Base-by-base conservation (phyloP, 1,140 invertebrate species). In the Meloidogyne hapla region DNA sequence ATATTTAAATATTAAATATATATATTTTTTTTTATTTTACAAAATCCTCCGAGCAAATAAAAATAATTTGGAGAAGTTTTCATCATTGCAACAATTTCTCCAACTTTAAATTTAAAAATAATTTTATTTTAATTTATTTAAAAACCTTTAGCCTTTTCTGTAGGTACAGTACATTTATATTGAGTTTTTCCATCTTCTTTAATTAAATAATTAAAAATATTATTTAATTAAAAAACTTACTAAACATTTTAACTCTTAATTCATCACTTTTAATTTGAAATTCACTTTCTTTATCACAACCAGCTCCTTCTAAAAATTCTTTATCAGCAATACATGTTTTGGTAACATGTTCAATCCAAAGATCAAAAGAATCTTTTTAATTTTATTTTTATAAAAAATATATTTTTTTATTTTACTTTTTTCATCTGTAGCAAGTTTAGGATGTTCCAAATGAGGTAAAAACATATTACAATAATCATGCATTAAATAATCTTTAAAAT, bases 211-310 rank as follows among this genome's bases (percentile, higher is more conserved):
- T n/a, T n/a, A 48, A 48, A 48, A 48, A 56, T 8, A n/a, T 56
- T 56, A n/a, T 56, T 56, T 8, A 21, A 56, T 48, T 15, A 56
- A n/a, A n/a, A 56, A n/a, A 48, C 15, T 18, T 56, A 56, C 48
- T 56, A n/a, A n/a, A 13, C 12, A 5, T 6, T 56, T 56, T 56
- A 56, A 56, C 48, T 8, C 48, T 18, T n/a, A 56, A 56, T n/a
- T 6, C 48, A 56, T 56, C 12, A n/a, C n/a, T 56, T 56, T 56
- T 56, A 56, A 56, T 9, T 56, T 56, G 18, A 21, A n/a, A 56
- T n/a, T 56, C 12, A 56, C n/a, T 56, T 56, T 56, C 48, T n/a
- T n/a, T 56, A n/a, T 56, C 48, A n/a, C 48, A 56, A n/a, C n/a
- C n/a, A 56, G n/a, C n/a, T 6, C 8, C n/a, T n/a, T 56, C 18